These are phyloP conservation scores for Acanthopleura granulata DNA, from an alignment of 2,888 invertebrate species.

Conservation along the genomic window DNA sequence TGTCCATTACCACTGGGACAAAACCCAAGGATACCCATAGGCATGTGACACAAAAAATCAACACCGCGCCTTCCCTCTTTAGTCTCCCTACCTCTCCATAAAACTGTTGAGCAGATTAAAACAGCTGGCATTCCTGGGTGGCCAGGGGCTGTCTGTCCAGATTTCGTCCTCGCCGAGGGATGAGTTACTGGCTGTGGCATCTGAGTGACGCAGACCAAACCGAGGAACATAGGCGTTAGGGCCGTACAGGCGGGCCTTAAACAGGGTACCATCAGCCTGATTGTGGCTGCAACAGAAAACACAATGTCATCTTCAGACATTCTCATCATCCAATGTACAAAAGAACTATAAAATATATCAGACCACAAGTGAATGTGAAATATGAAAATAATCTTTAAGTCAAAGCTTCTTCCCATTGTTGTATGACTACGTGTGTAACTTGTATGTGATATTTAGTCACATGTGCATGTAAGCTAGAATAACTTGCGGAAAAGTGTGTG, in stretches of 20 bases:
- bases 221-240: constrained; percentile 63
- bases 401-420: too few relatives aligned
- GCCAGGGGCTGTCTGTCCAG: constrained; percentile 67
- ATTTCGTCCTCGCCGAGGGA: constrained; percentile 59
- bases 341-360: too few relatives aligned
- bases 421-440: too few relatives aligned
- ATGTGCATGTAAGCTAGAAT: too few relatives aligned
- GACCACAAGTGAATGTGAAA: too few relatives aligned
- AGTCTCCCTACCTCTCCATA: constrained; percentile 67
- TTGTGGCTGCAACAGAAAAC: constrained; percentile 28
- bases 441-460: too few relatives aligned
- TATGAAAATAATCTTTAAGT: too few relatives aligned
- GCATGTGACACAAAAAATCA: too few relatives aligned
- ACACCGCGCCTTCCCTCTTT: background rate
- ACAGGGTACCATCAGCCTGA: constrained; percentile 58
- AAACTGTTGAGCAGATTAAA: constrained; percentile 68
- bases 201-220: constrained; percentile 52
- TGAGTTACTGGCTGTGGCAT: constrained; percentile 45
- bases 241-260: constrained; percentile 66
- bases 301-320: too few relatives aligned
- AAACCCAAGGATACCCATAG: too few relatives aligned
- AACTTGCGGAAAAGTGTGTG: too few relatives aligned
- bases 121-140: constrained; percentile 66
- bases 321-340: background rate
- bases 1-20: too few relatives aligned